Conservation (phyloP, 2,888 invertebrate species). For the Clepsis dumicolana region DNA sequence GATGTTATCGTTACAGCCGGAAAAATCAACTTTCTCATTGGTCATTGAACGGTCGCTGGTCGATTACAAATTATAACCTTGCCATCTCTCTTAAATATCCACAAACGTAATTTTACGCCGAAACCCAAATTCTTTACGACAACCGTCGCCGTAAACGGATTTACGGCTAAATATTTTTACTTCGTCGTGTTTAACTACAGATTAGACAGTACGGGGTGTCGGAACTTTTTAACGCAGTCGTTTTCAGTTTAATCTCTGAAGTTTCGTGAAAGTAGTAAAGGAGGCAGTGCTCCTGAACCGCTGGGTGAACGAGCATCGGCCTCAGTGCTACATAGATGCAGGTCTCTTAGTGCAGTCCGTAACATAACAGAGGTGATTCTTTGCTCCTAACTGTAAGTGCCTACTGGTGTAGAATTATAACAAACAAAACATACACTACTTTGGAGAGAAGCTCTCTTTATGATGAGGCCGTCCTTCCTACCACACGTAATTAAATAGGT, state of each 20-base stretch:
- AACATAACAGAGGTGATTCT: not conserved
- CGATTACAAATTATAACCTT: too few relatives aligned
- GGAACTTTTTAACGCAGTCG: slow-evolving; percentile 30
- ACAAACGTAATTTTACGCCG: not conserved
- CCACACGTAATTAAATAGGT: too few relatives aligned
- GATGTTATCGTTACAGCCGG: too few relatives aligned
- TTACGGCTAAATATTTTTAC: slow-evolving; percentile 17
- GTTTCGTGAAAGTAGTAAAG: slow-evolving; percentile 28
- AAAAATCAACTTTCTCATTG: too few relatives aligned
- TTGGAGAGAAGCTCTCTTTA: too few relatives aligned
- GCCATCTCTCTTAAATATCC: not conserved
- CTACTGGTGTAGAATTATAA: too few relatives aligned
- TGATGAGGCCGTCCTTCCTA: too few relatives aligned
- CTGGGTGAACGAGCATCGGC: not conserved
- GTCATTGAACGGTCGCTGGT: too few relatives aligned
- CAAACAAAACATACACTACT: too few relatives aligned
- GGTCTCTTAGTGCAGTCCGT: not conserved
- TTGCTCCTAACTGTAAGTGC: too few relatives aligned
- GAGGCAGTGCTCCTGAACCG: not conserved
- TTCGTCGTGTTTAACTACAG: slow-evolving; percentile 17
- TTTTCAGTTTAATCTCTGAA: slow-evolving; percentile 28
- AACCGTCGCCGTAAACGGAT: slow-evolving; percentile 1
- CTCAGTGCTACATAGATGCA: not conserved
- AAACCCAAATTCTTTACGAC: slow-evolving; percentile 3
- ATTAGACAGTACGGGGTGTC: slow-evolving; percentile 10